Base-by-base conservation (phyloP, 2,797 vertebrate genomes). In the Erpetoichthys calabaricus region DNA sequence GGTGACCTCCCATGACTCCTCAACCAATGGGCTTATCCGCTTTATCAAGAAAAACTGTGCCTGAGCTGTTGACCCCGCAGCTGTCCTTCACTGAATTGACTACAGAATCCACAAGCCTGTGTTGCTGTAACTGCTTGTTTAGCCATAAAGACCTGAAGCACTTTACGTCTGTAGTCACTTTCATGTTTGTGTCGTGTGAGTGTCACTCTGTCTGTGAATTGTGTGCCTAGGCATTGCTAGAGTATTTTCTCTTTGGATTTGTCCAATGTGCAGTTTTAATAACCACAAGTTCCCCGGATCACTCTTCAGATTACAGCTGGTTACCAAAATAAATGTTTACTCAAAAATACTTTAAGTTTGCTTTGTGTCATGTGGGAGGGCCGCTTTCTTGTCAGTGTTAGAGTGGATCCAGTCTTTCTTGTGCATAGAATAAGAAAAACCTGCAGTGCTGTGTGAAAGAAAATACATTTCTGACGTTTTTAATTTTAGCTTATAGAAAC, bases 1-100 rank as follows among this genome's bases (percentile, higher is more conserved):
- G 3, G 89, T 96, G 69, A 86, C 86, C 61, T 92, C 94, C 59
- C 96, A 99, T 0, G 94, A 98, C 68, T 75, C 88, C 55, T 98
- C 95, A 63, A 98, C 96, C 67, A 98, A 98, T 0, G 95, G 92
- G 64, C 89, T 99, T 63, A 96, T 99, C 69, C 86, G 62, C 73
- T 99, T 98, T 83, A 87, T 97, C 77, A 98, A 98, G 79, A 87
- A 91, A 59, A 90, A 96, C 73, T 82, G 78, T 51, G 82, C 79
- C 72, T 82, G 75, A 94, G 73, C 58, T 9, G 1, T 51, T 53
- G 58, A 6, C 55, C 60, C 51, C 64, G 49, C 72, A 61, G 70
- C 66, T 55, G 44, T 8, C 47, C 53, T 9, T 64, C 63, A 68
- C 10, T 45, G 55, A 59, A 65, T 62, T 54, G 53, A 56, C 50